Evolutionary conservation across 2,888 invertebrate genomes (phyloP).

Genomic region (Macaria notata): DNA sequence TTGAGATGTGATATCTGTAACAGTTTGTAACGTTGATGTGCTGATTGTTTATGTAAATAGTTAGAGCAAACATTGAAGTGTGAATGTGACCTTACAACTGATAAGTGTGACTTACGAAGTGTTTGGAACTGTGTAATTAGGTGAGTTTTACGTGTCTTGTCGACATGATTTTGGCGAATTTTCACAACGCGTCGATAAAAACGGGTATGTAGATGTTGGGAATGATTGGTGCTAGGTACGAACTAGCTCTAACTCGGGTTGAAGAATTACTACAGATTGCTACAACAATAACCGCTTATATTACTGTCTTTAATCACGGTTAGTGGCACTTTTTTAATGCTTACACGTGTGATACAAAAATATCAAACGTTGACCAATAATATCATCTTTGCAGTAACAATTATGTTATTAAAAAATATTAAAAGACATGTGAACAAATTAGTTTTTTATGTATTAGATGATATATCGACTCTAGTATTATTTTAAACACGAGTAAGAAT

Average conservation of each 20-base stretch:
- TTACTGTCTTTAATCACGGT: too few relatives aligned
- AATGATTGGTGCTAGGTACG: constrained; percentile 16
- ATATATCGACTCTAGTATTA: too few relatives aligned
- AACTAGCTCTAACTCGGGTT: constrained; percentile 4
- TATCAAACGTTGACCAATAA: too few relatives aligned
- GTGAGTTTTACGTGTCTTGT: constrained; percentile 34
- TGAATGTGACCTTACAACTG: constrained; percentile 37
- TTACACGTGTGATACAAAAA: too few relatives aligned
- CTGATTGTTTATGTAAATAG: constrained; percentile 44
- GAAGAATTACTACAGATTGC: too few relatives aligned
- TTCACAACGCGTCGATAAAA: background rate
- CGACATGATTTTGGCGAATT: constrained; percentile 2
- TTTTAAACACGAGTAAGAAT: too few relatives aligned
- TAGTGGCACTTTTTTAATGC: too few relatives aligned
- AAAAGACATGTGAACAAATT: too few relatives aligned
- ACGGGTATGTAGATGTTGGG: constrained; percentile 10
- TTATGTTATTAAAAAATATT: too few relatives aligned
- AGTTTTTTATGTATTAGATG: too few relatives aligned
- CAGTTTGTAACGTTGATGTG: constrained; percentile 28
- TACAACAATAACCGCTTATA: too few relatives aligned
- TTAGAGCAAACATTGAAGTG: constrained; percentile 34
- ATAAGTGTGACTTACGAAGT: constrained; percentile 26
- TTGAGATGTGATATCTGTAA: constrained; percentile 30
- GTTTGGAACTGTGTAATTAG: constrained; percentile 25
- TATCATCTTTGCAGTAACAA: too few relatives aligned